Base-by-base conservation (phyloP, 1,140 invertebrate genomes). In the Lordiphosa stackelbergi region DNA sequence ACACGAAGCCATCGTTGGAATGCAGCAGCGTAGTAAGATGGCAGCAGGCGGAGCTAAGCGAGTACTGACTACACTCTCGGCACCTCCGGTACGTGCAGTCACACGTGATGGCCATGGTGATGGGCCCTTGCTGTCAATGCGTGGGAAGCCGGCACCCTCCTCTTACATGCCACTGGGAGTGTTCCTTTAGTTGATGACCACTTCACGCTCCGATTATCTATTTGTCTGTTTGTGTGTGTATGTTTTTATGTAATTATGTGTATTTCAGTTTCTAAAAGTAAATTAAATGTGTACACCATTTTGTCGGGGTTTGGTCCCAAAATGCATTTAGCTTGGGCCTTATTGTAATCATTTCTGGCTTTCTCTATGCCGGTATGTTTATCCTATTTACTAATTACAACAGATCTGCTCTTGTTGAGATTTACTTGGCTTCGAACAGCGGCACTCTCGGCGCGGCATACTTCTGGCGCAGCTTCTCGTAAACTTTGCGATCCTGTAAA, bases 401-500 rank as follows among this genome's bases (percentile, higher is more conserved):
- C 73, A 69, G 66, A 40, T 40, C 11, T 35, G 40, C 49, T 49
- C 19, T 41, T 48, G 35, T 59, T 53, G 56, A 59, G 53, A 37
- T 60, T 71, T 40, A 71, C 43, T 70, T 73, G 46, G 47, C 37
- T 42, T 78, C 56, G 5, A 59, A 19, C 8, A 16, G 38, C 19
- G 73, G 65, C 35, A 64, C 41, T 3, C 84, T 56, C 2, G 86
- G 84, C 36, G 85, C 84, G 11, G 85, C 86, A 43, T 87, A 87
- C 43, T 87, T 87, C 40, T 75, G 47, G 36, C 86, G 79, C 47
- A 87, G 64, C 49, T 84, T 87, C 28, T 87, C 77, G 36, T 87
- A 87, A 4, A 75, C 45, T 46, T 87, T 87, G 43, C 81, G 86
- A 69, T 87, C 86, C 84, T 87, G 16, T 41, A 24, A 55, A 31